Evolutionary conservation across 2,888 invertebrate genomes (phyloP), one percentile per base, ranked within the genome.

Genomic region (Aphodius sticticus): DNA sequence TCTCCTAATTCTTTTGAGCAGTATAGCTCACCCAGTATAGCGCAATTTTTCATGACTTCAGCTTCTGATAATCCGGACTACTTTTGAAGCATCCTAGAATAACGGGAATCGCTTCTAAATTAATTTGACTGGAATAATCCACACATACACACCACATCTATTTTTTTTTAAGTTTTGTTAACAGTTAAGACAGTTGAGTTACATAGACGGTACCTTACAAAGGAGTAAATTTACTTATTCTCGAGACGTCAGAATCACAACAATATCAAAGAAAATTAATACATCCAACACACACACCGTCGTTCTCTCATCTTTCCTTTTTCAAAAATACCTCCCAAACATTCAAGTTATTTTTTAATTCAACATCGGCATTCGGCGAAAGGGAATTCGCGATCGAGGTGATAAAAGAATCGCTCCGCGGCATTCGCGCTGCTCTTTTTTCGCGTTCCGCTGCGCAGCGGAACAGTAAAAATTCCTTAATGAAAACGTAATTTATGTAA

Each of bases 401-500:
- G 35, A 37, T 35, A 36, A 74, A 74, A 36, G 74, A n/a, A 74
- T 35, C 26, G 26, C 74, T n/a, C 16, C n/a, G 12, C 53, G 53
- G 53, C 26, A 26, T 74, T 53, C 53, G 53, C 53, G 53, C 53
- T 53, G 53, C 53, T 53, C 9, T 53, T 53, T 53, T 53, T 53
- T 53, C 12, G 7, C 12, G 7, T 53, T 7, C 7, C 9, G 12
- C 9, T 5, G 53, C 7, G 53, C 7, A 53, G 53, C 53, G 53
- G 53, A 53, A 53, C 35, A 72, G 69, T 53, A n/a, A 16, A 38
- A 76, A 77, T 74, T 81, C 76, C 69, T 77, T 76, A 81, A 81
- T 81, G 76, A 80, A 78, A 80, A 80, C 16, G 69, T 78, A 80
- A 81, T 81, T 81, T 81, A 81, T 81, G 78, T 16, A 69, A 38